Conservation (phyloP, 2,113 vertebrate species). For the Excalfactoria chinensis region DNA sequence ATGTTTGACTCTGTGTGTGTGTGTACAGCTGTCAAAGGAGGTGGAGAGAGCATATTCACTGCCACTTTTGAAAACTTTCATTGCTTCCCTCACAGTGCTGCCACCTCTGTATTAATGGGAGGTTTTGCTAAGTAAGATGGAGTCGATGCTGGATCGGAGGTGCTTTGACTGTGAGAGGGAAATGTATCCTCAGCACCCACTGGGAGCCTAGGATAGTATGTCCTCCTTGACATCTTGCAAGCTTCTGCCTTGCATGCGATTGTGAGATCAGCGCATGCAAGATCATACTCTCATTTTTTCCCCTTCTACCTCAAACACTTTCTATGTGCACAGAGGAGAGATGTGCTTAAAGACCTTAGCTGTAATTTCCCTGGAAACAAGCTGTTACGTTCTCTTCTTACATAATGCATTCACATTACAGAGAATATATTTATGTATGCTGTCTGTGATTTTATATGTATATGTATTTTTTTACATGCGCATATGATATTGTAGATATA, state of each 20-base stretch:
- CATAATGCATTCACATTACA: not conserved
- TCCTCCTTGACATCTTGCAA: not conserved
- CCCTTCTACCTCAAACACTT: not conserved
- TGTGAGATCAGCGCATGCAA: not conserved
- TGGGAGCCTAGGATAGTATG: not conserved
- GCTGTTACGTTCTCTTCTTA: not conserved
- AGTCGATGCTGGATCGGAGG: not conserved
- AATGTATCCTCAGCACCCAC: not conserved
- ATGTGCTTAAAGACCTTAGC: not conserved
- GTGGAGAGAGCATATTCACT: not conserved
- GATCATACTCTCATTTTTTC: not conserved
- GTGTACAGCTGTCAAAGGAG: not conserved
- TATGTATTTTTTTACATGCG: not conserved
- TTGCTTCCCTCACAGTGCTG: not conserved
- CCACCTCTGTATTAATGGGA: not conserved
- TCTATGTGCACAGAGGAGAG: not conserved
- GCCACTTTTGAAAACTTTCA: not conserved
- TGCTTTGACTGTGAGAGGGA: not conserved
- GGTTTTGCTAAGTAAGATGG: not conserved
- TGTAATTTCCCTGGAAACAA: constrained; percentile 16
- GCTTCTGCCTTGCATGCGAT: not conserved
- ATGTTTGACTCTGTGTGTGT: not conserved
- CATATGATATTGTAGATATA: not conserved
- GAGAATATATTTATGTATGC: not conserved
- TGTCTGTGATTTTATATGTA: not conserved